Percentiles rank a stretch among this genome's conserved stretches.
phyloP scores from a whole-genome alignment of 92 coral and sea anemone species.

The Phymanthus crucifer region DNA sequence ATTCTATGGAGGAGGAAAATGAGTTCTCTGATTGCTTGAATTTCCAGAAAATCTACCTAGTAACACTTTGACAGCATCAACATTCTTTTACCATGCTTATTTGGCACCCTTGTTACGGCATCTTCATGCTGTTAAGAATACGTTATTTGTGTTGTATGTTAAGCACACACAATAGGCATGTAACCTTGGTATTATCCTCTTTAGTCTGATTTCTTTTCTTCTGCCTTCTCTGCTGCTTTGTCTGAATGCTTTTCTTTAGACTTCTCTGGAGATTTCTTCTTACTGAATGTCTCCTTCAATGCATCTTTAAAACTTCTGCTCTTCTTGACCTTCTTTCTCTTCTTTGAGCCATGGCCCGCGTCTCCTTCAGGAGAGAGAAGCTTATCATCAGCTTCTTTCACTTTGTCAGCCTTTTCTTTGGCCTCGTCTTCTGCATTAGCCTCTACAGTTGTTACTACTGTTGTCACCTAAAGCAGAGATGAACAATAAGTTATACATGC shows the following conservation, averaged over 20 bases:
- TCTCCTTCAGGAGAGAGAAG: constrained; percentile 37
- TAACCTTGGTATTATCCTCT: not conserved
- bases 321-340: constrained; percentile 72
- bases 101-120: not conserved
- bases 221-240: not conserved
- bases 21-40: not conserved
- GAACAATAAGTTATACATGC: not conserved
- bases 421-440: constrained; percentile 37
- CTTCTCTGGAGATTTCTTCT: constrained; percentile 25
- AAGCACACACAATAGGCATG: not conserved
- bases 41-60: not conserved
- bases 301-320: constrained; percentile 66
- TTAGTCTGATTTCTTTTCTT: not conserved
- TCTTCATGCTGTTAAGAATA: not conserved
- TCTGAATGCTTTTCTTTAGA: not conserved
- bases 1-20: no score
- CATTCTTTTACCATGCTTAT: not conserved
- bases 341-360: constrained; percentile 34
- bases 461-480: constrained; percentile 25
- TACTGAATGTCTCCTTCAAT: constrained; percentile 50
- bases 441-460: constrained; percentile 44
- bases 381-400: constrained; percentile 23
- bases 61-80: not conserved
- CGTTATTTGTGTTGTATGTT: not conserved
- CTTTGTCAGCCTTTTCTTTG: constrained; percentile 38